Conservation (phyloP, 2,888 invertebrate genomes). For the Synanthedon myopaeformis region DNA sequence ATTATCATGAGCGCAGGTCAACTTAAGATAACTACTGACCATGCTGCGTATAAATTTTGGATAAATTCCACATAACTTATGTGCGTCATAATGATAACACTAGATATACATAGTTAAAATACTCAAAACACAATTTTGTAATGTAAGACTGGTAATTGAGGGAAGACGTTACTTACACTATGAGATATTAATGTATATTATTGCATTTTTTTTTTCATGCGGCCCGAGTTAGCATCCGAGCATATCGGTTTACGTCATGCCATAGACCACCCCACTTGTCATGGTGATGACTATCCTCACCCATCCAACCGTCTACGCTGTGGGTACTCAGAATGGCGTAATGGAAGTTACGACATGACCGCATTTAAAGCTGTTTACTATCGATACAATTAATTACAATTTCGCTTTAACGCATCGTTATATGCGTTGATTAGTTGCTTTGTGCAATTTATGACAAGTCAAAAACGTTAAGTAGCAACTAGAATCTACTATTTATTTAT, state of each 20-base stretch:
- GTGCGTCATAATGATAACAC: conserved; percentile 40
- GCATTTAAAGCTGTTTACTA: conserved; percentile 16
- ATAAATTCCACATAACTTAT: conserved; percentile 41
- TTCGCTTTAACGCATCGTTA: not conserved
- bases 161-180: not conserved
- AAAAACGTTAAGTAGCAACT: too few relatives aligned
- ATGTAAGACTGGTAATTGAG: not conserved
- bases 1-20: conserved; percentile 40
- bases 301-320: not conserved
- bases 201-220: conserved; percentile 40
- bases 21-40: conserved; percentile 46
- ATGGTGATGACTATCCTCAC: conserved; percentile 43
- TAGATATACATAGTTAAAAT: too few relatives aligned
- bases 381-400: conserved; percentile 12
- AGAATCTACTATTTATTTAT: too few relatives aligned
- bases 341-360: conserved; percentile 17
- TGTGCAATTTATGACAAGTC: too few relatives aligned
- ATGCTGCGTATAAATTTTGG: conserved; percentile 50
- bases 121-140: conserved; percentile 9
- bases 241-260: conserved; percentile 52
- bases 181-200: conserved; percentile 9
- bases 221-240: conserved; percentile 36
- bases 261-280: conserved; percentile 64
- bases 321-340: conserved; percentile 2
- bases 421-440: too few relatives aligned